phyloP scores from a whole-genome alignment of 2,888 invertebrate species.

The Cryptocephalus moraei region DNA sequence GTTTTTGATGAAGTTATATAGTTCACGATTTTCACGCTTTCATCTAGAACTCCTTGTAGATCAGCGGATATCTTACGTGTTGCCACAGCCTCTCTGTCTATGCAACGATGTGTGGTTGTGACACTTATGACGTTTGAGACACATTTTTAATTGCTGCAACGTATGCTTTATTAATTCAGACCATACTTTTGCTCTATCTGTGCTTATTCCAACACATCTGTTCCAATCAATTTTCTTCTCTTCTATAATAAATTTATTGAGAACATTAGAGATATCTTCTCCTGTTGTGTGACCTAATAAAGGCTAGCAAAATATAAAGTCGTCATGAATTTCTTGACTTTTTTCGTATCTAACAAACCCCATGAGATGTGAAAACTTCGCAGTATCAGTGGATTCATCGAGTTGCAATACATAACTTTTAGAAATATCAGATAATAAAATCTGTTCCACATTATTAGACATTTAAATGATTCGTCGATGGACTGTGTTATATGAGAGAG shows the following conservation, averaged over 20 bases:
- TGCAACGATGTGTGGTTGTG: neutral
- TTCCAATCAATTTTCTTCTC: slow-evolving; percentile 1
- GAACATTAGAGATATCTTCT: neutral
- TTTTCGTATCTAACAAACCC: too few relatives aligned
- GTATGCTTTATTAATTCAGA: neutral
- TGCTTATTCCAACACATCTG: slow-evolving; percentile 2
- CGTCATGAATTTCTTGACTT: neutral
- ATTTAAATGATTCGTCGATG: neutral
- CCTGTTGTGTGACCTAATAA: neutral
- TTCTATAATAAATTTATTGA: neutral
- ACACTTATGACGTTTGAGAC: neutral
- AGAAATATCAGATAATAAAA: neutral
- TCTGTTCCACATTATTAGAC: neutral
- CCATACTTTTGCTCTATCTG: too few relatives aligned
- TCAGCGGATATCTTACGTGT: neutral
- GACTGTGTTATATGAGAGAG: neutral
- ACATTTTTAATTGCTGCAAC: neutral
- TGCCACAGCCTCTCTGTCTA: neutral
- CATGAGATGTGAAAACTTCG: too few relatives aligned
- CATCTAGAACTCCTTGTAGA: neutral
- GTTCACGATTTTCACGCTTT: neutral
- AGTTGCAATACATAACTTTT: too few relatives aligned
- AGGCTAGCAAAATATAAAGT: neutral
- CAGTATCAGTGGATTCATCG: too few relatives aligned
- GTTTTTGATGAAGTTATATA: neutral